Conservation (phyloP, 37 sponge, comb jelly and placozoan species). For the Aplysina aerophoba region DNA sequence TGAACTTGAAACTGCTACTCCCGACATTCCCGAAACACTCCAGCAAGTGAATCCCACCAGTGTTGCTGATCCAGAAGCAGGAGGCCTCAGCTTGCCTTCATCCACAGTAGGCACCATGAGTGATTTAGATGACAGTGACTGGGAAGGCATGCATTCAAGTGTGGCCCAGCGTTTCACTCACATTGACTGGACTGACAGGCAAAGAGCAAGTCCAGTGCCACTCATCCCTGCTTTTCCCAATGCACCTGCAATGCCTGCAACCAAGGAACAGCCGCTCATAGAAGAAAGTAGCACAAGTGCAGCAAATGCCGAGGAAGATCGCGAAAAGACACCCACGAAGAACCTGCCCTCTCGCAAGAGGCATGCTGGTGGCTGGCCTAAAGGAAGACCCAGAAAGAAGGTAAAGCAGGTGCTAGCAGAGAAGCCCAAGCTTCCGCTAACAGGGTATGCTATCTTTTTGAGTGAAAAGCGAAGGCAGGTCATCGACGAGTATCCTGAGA, state of each 20-base stretch:
- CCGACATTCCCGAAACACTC: neutral
- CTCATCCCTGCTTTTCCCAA: neutral
- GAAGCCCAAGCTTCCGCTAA: slow-evolving; percentile 22
- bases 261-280: no score
- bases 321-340: no score
- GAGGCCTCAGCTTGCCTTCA: neutral
- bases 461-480: slow-evolving; percentile 20
- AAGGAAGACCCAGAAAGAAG: neutral
- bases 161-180: slow-evolving; percentile 4
- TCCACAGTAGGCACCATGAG: neutral
- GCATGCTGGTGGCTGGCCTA: slow-evolving; percentile 27
- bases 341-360: neutral
- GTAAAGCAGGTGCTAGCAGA: neutral
- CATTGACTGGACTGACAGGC: slow-evolving; percentile 18
- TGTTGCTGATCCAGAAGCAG: neutral
- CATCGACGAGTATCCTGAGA: slow-evolving; percentile 13
- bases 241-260: neutral
- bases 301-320: neutral
- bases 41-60: neutral
- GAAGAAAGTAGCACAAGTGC: neutral
- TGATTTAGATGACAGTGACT: neutral
- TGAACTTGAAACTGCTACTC: no score
- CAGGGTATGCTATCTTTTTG: slow-evolving; percentile 26
- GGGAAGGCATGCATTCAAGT: neutral
- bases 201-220: neutral